A percentile compares a stretch with the other conserved stretches of the same genome.
phyloP scores from a whole-genome alignment of 2,113 vertebrate species.

The Microtus richardsoni region DNA sequence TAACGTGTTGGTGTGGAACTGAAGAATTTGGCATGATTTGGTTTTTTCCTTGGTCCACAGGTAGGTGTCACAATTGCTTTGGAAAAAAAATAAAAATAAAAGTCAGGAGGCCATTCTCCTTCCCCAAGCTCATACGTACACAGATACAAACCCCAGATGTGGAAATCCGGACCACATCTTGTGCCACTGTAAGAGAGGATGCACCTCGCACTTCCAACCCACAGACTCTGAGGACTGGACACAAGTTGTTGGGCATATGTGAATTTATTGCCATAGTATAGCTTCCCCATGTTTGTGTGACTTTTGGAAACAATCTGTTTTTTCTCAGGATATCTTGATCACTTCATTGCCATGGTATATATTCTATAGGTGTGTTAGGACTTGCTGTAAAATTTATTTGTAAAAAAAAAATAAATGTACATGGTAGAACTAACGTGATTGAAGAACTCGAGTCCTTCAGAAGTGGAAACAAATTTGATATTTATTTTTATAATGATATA shows the following conservation, averaged over 20 bases:
- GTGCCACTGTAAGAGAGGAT: constrained; percentile 92
- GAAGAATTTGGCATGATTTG: constrained; percentile 88
- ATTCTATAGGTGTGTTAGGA: constrained; percentile 93
- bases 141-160: constrained; percentile 85
- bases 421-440: constrained; percentile 91
- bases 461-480: constrained; percentile 99
- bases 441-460: constrained; percentile 95
- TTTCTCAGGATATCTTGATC: constrained; percentile 98
- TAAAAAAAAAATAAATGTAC: constrained; percentile 90
- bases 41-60: constrained; percentile 96
- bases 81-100: constrained; percentile 89
- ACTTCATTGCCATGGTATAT: constrained; percentile 96
- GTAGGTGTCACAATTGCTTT: constrained; percentile 99
- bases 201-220: constrained; percentile 88
- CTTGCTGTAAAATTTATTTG: constrained; percentile 93
- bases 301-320: constrained; percentile 92
- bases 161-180: constrained; percentile 89
- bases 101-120: constrained; percentile 91
- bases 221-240: constrained; percentile 85
- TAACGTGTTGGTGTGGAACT: constrained; percentile 65
- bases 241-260: constrained; percentile 87
- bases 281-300: constrained; percentile 94
- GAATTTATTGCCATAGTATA: constrained; percentile 91
- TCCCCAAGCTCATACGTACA: constrained; percentile 87
- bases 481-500: constrained; percentile 99